phyloP scores from a whole-genome alignment of 2,797 vertebrate species.

The Lates japonicus region DNA sequence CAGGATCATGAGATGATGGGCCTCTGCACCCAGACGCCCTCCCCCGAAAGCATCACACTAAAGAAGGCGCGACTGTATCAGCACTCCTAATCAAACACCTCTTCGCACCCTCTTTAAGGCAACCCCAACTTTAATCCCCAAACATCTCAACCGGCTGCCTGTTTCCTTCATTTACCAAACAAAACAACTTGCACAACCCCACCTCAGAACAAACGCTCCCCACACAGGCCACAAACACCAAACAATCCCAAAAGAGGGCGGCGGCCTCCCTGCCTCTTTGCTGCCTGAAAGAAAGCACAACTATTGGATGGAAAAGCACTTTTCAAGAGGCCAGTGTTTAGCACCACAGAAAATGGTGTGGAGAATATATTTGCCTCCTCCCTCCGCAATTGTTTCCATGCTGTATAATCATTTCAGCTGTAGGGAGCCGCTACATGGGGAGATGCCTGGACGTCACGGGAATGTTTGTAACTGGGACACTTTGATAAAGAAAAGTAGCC shows the following conservation, averaged over 20 bases:
- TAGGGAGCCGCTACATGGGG: no score
- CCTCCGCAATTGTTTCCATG: slow-evolving; percentile 49
- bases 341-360: slow-evolving; percentile 49
- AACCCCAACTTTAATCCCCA: slow-evolving; percentile 49
- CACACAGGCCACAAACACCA: slow-evolving; percentile 64
- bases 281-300: slow-evolving; percentile 54
- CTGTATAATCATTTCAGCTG: slow-evolving; percentile 46
- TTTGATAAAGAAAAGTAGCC: slow-evolving; percentile 44
- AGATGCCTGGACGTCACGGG: slow-evolving; percentile 37
- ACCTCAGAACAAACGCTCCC: slow-evolving; percentile 53
- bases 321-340: slow-evolving; percentile 67
- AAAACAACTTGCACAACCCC: slow-evolving; percentile 62
- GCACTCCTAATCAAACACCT: slow-evolving; percentile 47
- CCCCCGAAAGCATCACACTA: neutral
- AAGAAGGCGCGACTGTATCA: slow-evolving; percentile 41
- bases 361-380: slow-evolving; percentile 60
- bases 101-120: slow-evolving; percentile 27
- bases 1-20: slow-evolving; percentile 18
- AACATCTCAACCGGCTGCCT: slow-evolving; percentile 29
- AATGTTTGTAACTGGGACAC: slow-evolving; percentile 37
- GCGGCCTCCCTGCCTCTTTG: no score
- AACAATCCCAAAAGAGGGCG: slow-evolving; percentile 62
- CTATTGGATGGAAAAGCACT: slow-evolving; percentile 56
- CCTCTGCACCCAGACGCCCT: neutral
- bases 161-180: slow-evolving; percentile 43